These are phyloP conservation scores for Sebastes fasciatus DNA, from an alignment of 2,113 vertebrate species.

Conservation along the genomic window DNA sequence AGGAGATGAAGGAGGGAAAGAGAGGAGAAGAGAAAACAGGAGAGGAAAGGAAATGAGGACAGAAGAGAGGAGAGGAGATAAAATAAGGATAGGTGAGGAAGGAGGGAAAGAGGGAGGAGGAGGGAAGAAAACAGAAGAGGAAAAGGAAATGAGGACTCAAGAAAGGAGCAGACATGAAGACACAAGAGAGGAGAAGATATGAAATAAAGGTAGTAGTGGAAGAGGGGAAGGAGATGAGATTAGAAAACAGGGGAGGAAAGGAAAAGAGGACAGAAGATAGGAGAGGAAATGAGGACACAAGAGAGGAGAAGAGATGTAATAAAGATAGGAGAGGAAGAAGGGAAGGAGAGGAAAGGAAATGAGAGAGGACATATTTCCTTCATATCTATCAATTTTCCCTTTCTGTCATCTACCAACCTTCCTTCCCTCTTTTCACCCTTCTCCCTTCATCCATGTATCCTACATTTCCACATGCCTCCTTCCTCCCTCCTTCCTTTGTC, in stretches of 20 bases:
- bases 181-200: background rate
- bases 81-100: background rate
- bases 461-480: constrained; percentile 6
- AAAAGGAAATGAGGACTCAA: background rate
- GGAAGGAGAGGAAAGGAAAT: background rate
- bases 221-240: too few species aligned
- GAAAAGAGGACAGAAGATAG: background rate
- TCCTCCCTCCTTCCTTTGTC: constrained; percentile 23
- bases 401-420: background rate
- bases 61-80: background rate
- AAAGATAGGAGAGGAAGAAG: background rate
- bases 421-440: constrained; percentile 2
- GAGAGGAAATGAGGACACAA: background rate
- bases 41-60: background rate
- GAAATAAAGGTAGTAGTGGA: background rate
- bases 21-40: background rate
- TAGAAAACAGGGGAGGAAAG: background rate
- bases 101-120: background rate
- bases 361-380: background rate
- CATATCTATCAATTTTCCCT: background rate
- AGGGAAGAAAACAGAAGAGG: background rate
- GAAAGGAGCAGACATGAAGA: background rate
- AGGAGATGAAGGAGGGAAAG: background rate
- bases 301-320: background rate
- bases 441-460: background rate